Conservation (phyloP, 2,113 vertebrate species). For the Prunella himalayana region DNA sequence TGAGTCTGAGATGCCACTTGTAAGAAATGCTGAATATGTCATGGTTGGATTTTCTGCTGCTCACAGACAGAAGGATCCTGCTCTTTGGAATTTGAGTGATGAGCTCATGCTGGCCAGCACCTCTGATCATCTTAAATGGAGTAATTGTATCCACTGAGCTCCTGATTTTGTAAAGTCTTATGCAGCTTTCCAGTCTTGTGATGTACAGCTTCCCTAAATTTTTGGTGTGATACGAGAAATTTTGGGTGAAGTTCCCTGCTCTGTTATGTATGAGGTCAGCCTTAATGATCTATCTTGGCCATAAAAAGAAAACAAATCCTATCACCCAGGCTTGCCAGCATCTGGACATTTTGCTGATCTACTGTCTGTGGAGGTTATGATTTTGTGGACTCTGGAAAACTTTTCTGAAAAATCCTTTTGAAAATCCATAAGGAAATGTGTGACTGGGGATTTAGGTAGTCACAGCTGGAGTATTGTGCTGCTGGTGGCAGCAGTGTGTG, state of each 20-base stretch:
- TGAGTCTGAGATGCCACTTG: neutral
- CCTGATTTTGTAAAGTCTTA: neutral
- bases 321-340: neutral
- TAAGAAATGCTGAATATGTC: neutral
- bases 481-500: neutral
- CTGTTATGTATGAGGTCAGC: constrained; percentile 37
- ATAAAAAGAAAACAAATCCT: neutral
- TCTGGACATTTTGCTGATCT: neutral
- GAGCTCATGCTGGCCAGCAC: constrained; percentile 16
- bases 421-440: neutral
- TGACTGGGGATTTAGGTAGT: neutral
- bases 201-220: constrained; percentile 4
- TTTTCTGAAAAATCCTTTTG: constrained; percentile 24
- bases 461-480: neutral
- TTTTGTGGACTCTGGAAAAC: constrained; percentile 36
- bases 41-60: neutral
- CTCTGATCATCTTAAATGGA: neutral
- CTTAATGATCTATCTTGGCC: constrained; percentile 20
- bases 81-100: neutral
- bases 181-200: neutral
- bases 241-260: constrained; percentile 4
- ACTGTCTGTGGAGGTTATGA: rapidly evolving
- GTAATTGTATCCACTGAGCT: constrained; percentile 1
- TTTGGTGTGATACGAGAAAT: constrained; percentile 14
- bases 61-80: neutral